These are phyloP conservation scores for Prietella phreatophila DNA, from an alignment of 2,113 vertebrate genomes.

Conservation along the genomic window DNA sequence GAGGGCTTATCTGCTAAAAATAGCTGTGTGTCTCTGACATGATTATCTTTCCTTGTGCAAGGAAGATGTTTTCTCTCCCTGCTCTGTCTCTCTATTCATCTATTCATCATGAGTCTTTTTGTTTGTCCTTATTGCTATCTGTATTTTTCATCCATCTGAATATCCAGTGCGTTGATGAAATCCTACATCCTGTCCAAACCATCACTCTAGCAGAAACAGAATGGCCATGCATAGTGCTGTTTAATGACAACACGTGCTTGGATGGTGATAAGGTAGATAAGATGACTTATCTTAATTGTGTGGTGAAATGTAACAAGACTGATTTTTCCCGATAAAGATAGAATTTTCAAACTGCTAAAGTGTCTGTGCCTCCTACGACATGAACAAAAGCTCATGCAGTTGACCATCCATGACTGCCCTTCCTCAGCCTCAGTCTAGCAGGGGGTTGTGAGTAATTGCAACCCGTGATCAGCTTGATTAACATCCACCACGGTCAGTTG, in stretches of 20 bases:
- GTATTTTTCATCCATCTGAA: not conserved
- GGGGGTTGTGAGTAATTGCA: conserved; percentile 22
- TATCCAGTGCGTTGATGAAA: not conserved
- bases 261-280: not conserved
- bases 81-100: not conserved
- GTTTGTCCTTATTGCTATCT: not conserved
- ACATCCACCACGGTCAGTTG: conserved; percentile 15
- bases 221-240: not conserved
- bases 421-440: not conserved
- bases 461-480: conserved; percentile 9
- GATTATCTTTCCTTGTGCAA: conserved; percentile 41
- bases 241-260: not conserved
- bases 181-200: not conserved
- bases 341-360: not conserved
- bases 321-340: not conserved
- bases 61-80: conserved; percentile 24
- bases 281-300: not conserved
- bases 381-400: not conserved
- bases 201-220: not conserved
- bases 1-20: conserved; percentile 42
- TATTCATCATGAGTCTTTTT: conserved; percentile 10
- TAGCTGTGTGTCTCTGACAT: conserved; percentile 37
- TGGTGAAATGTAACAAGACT: not conserved
- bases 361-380: not conserved
- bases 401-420: not conserved